Conservation (phyloP, 1,140 invertebrate species). For the Brachystomella parvula region DNA sequence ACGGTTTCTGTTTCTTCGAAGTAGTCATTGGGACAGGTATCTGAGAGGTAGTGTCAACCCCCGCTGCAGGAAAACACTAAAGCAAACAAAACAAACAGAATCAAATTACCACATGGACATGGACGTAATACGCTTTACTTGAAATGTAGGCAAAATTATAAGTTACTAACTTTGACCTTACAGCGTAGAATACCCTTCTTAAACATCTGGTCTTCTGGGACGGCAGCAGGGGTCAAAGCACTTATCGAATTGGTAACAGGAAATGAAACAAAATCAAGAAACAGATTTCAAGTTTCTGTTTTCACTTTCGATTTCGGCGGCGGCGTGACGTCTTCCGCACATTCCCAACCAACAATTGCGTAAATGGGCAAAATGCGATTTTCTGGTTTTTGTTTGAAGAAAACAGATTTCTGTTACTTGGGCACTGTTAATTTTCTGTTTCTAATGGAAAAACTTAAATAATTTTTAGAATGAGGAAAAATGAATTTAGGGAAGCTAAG, state of each 20-base stretch:
- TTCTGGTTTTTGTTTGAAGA: neutral
- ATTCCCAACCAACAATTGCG: neutral
- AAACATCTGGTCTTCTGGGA: no score
- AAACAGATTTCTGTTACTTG: no score
- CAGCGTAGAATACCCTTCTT: neutral
- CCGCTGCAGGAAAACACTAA: conserved; percentile 2
- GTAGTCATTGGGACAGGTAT: neutral
- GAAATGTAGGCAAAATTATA: neutral
- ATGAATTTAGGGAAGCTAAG: no score
- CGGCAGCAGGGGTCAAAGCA: no score
- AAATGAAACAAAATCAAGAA: no score
- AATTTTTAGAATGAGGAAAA: no score
- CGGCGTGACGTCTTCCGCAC: no score
- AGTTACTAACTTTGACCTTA: neutral
- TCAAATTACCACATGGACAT: neutral
- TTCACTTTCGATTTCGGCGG: neutral
- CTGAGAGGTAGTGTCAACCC: no score
- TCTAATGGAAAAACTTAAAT: no score
- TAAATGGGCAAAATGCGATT: neutral
- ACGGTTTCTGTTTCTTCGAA: neutral
- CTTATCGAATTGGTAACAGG: no score
- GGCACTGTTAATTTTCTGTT: no score
- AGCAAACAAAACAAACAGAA: neutral
- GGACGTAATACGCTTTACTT: neutral
- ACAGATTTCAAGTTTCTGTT: neutral